These are phyloP conservation scores for Symphodus melops DNA, from an alignment of 2,113 vertebrate species.

Conservation along the genomic window DNA sequence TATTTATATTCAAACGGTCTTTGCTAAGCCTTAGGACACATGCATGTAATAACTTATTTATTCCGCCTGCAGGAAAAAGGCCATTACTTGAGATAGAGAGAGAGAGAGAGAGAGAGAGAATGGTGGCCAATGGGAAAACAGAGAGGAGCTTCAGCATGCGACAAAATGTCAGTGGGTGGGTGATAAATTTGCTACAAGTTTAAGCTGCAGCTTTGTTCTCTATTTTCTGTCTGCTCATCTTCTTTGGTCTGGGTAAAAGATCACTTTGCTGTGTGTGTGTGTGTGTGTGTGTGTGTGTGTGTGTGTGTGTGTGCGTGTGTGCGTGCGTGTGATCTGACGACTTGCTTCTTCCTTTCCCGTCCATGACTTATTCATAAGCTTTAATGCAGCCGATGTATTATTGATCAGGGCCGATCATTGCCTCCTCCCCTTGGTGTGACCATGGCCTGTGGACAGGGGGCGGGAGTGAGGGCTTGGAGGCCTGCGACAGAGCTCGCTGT, in stretches of 20 bases:
- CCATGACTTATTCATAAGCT: constrained; percentile 79
- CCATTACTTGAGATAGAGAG: constrained; percentile 45
- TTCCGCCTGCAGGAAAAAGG: constrained; percentile 58
- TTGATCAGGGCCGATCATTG: constrained; percentile 77
- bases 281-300: constrained; percentile 26
- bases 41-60: constrained; percentile 73
- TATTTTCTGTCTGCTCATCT: constrained; percentile 52
- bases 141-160: constrained; percentile 47
- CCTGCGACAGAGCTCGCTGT: constrained; percentile 3
- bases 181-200: constrained; percentile 60
- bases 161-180: constrained; percentile 59
- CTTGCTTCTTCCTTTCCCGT: constrained; percentile 52
- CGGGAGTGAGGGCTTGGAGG: constrained; percentile 24
- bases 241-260: constrained; percentile 55
- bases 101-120: constrained; percentile 8
- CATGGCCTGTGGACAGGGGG: constrained; percentile 43
- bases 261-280: constrained; percentile 36
- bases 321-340: constrained; percentile 13
- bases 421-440: constrained; percentile 66
- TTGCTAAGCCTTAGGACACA: constrained; percentile 69
- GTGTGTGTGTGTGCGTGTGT: constrained; percentile 20
- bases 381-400: constrained; percentile 81
- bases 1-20: constrained; percentile 75
- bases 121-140: constrained; percentile 23
- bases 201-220: constrained; percentile 57